Base-by-base conservation (phyloP, 2,797 vertebrate species). In the Siniperca obscura region DNA sequence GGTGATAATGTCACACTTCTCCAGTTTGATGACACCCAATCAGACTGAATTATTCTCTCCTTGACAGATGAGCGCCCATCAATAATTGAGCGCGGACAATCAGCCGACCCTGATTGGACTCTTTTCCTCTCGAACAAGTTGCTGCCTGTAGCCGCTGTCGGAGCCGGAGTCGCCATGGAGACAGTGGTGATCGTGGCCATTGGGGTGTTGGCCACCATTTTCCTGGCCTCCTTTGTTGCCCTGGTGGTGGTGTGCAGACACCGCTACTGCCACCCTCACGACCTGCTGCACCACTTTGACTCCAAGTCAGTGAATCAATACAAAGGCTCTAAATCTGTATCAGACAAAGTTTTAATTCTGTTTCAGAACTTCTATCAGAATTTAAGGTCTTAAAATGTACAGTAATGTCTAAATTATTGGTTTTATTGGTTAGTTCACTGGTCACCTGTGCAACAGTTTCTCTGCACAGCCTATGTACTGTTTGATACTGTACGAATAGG, bases 111-210 rank as follows among this genome's bases (percentile, higher is more conserved):
- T 81, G 88, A 90, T 85, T 88, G 87, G 87, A 87, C 71, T 66
- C 50, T 74, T 55, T 14, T 53, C 65, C 50, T 73, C 60, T 76
- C 8, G 6, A 66, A 57, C 82, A 12, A 80, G 82, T 83, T 36
- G 77, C 88, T 50, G 50, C 67, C 73, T 70, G 81, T 74, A 64
- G 89, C 56, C 64, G 19, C 74, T 55, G 77, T 30, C 74, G 83
- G 71, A 84, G 84, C 78, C 57, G 69, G 61, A 38, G 52, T 91
- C 64, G 78, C 89, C 94, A 99, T 99, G 98, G 98, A 99, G 95
- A 98, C 97, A 0, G 98, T 99, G 85, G 98, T 99, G 94, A 99
- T 99, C 0, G 96, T 99, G 77, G 98, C 98, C 90, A 99, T 99
- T 0, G 97, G 98, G 13, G 97, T 99, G 82, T 88, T 99, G 93